Base-by-base conservation (phyloP, 2,888 invertebrate genomes). In the Aphidoletes aphidimyza region DNA sequence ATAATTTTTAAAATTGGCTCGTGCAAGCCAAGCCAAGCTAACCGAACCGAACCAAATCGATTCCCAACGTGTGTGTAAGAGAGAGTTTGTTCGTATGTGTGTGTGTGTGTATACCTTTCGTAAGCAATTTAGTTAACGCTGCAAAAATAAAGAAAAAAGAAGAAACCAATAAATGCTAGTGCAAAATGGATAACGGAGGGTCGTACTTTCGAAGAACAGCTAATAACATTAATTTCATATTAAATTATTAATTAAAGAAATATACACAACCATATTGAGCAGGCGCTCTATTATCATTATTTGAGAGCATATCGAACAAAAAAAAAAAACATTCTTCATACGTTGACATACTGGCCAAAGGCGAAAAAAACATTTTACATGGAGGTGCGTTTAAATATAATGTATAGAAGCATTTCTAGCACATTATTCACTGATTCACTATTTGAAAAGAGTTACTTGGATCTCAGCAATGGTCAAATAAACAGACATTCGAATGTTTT, bases 181-280 rank as follows among this genome's bases (percentile, higher is more conserved):
- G 30, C 69, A 69, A 69, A 22, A 2, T 54, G 54, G 22, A 54
- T 54, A 22, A 5, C n/a, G 54, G 22, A 54, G 54, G 54, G 54
- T 22, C 6, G 54, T 54, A 8, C 22, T 22, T 54, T 22, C 54
- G 54, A n/a, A n/a, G n/a, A 54, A 2, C 54, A 14, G 30, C 69
- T 30, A 30, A 69, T 69, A 69, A 69, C 69, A 69, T 30, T 69
- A 69, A 69, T 69, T 69, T 69, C 34, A 69, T 69, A 69, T 30
- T 69, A 30, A 69, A 30, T 69, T 69, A 69, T 30, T 69, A 54
- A 69, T 69, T 69, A 69, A 30, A 69, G 2, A 30, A 69, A 69
- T 69, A 30, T 14, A 69, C 30, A 69, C 54, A 54, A n/a, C 22
- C 47, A 47, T 47, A 47, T 47, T 47, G 11, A 19, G n/a, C n/a